Percentiles rank a stretch among this genome's conserved stretches.
These are phyloP conservation scores for Percopsis transmontana DNA, from an alignment of 2,113 vertebrate genomes.

Conservation along the genomic window DNA sequence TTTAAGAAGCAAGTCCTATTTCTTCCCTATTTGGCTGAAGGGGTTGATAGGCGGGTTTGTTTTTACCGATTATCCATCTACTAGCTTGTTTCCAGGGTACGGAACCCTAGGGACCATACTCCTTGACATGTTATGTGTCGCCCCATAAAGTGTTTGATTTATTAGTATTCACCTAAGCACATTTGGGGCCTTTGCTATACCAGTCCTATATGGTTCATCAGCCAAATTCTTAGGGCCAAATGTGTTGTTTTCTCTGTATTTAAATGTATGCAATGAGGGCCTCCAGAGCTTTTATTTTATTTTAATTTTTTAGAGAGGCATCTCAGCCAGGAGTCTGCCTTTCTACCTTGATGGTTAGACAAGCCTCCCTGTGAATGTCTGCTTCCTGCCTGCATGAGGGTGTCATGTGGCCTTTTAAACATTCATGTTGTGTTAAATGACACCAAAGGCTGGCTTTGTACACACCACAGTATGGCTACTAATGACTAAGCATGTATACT, in stretches of 20 bases:
- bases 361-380: slow-evolving; percentile 14
- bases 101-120: slow-evolving; percentile 23
- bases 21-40: slow-evolving; percentile 38
- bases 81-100: slow-evolving; percentile 58
- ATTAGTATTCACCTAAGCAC: slow-evolving; percentile 5
- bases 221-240: not conserved
- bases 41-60: slow-evolving; percentile 33
- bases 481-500: too few relatives aligned
- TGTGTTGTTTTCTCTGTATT: not conserved
- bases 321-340: slow-evolving; percentile 14
- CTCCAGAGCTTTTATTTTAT: not conserved
- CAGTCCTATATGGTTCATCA: not conserved
- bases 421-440: slow-evolving; percentile 68
- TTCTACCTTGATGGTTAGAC: slow-evolving; percentile 20
- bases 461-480: not conserved
- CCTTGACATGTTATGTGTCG: slow-evolving; percentile 23
- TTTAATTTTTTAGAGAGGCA: slow-evolving; percentile 11
- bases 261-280: slow-evolving; percentile 8
- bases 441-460: slow-evolving; percentile 6
- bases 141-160: slow-evolving; percentile 7
- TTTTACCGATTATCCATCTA: slow-evolving; percentile 41
- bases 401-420: slow-evolving; percentile 65
- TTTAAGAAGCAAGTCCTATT: slow-evolving; percentile 6
- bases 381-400: slow-evolving; percentile 20
- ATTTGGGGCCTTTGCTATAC: not conserved